Evolutionary conservation across 2,888 invertebrate genomes (phyloP).

Genomic region (Rhamnusium bicolor): DNA sequence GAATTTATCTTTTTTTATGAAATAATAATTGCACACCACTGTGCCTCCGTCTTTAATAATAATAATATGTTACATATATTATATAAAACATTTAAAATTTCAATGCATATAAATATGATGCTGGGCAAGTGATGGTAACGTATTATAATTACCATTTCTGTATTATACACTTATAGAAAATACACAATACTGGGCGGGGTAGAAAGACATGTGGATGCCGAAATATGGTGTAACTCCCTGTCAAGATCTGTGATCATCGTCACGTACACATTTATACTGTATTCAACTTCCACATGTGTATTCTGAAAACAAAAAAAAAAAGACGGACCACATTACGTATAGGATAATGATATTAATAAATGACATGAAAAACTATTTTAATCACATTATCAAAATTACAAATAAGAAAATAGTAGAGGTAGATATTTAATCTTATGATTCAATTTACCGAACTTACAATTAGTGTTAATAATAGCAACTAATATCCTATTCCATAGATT

Average conservation of each 20-base stretch:
- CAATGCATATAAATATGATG: not conserved
- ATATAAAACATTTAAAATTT: not conserved
- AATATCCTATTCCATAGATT: too few species aligned
- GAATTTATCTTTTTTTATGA: not conserved
- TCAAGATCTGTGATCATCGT: not conserved
- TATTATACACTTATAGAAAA: not conserved
- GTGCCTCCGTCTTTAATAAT: not conserved
- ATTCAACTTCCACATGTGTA: not conserved
- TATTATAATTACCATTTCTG: not conserved
- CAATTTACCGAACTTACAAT: too few species aligned
- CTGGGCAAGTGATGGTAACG: not conserved
- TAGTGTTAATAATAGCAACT: too few species aligned
- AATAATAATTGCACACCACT: not conserved
- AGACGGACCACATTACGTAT: not conserved
- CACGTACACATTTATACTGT: conserved; percentile 3
- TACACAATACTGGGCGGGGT: not conserved
- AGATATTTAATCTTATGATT: too few species aligned
- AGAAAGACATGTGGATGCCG: not conserved
- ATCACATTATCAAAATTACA: not conserved
- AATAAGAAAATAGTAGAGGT: not conserved
- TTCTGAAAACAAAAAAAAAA: not conserved
- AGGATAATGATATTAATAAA: too few species aligned
- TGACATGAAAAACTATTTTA: not conserved
- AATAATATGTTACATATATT: not conserved
- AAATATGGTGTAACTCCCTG: conserved; percentile 14